Evolutionary conservation across 53 echinoderm and acorn worm genomes (phyloP).

Genomic region (Mesocentrotus franciscanus): DNA sequence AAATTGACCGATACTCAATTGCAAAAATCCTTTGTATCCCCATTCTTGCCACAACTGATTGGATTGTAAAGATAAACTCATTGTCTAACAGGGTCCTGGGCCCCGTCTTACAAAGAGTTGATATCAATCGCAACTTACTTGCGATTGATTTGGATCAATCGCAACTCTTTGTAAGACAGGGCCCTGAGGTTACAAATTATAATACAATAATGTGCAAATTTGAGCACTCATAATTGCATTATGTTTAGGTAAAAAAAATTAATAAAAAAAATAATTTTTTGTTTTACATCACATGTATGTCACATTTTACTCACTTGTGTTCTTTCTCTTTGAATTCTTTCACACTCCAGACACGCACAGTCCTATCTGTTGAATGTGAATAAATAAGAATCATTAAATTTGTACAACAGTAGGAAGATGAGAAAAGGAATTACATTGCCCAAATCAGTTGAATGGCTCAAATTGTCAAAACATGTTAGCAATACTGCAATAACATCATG

Average conservation of each 20-base stretch:
- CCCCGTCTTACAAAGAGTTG: too few species aligned
- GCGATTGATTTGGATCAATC: too few species aligned
- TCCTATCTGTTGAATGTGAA: constrained; percentile 76
- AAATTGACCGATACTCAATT: not conserved
- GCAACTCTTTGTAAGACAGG: too few species aligned
- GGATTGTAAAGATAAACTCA: too few species aligned
- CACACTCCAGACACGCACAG: constrained; percentile 97
- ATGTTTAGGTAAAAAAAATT: too few species aligned
- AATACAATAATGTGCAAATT: not conserved
- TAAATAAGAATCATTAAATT: not conserved
- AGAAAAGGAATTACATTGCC: not conserved
- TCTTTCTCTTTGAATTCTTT: constrained; percentile 95
- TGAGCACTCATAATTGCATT: too few species aligned
- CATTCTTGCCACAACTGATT: not conserved
- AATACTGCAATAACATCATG: not conserved
- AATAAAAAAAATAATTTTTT: too few species aligned
- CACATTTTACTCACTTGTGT: constrained; percentile 86
- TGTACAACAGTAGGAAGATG: not conserved
- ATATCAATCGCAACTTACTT: too few species aligned
- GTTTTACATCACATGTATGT: not conserved
- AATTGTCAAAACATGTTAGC: too few species aligned
- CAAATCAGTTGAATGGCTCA: not conserved
- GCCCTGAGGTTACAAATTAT: not conserved
- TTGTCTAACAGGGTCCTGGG: too few species aligned
- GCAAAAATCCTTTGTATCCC: not conserved